Evolutionary conservation across 2,113 vertebrate species (phyloP).

Genomic region (Ochotona curzoniae): DNA sequence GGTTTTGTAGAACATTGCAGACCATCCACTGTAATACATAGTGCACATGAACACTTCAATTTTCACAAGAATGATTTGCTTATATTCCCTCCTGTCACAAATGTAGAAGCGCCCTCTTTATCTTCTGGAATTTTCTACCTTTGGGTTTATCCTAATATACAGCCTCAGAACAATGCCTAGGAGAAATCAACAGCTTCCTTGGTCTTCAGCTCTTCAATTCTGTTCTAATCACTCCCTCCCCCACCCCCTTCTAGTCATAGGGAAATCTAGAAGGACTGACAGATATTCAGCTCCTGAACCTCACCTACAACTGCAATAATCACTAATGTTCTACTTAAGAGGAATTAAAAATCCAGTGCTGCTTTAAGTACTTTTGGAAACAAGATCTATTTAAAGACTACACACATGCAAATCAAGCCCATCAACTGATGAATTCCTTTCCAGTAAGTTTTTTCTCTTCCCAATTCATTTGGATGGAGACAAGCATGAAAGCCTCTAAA

Average conservation of each 20-base stretch:
- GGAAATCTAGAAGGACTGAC: not conserved
- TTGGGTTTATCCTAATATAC: not conserved
- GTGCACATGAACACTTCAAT: not conserved
- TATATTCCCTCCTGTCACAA: slow-evolving; percentile 42
- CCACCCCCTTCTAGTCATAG: not conserved
- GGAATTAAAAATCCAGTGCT: not conserved
- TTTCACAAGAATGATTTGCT: slow-evolving; percentile 36
- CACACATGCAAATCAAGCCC: slow-evolving; percentile 42
- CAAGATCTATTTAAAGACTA: slow-evolving; percentile 39
- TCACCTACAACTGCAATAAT: slow-evolving; percentile 29
- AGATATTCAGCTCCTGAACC: not conserved
- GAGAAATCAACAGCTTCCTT: not conserved
- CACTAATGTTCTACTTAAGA: slow-evolving; percentile 16
- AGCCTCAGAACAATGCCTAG: not conserved
- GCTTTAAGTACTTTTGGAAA: slow-evolving; percentile 60
- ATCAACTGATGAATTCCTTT: slow-evolving; percentile 22
- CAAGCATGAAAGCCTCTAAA: slow-evolving; percentile 40
- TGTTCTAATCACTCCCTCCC: not conserved
- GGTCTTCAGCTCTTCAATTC: not conserved
- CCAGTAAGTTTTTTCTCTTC: slow-evolving; percentile 6
- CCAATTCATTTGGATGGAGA: slow-evolving; percentile 18
- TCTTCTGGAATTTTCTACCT: slow-evolving; percentile 20
- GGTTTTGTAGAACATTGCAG: not conserved
- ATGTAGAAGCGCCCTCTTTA: slow-evolving; percentile 1
- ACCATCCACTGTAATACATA: not conserved